Evolutionary conservation across 2,113 vertebrate species (phyloP), one percentile per base, ranked within the genome.

Genomic region (Cyanoliseus patagonus): DNA sequence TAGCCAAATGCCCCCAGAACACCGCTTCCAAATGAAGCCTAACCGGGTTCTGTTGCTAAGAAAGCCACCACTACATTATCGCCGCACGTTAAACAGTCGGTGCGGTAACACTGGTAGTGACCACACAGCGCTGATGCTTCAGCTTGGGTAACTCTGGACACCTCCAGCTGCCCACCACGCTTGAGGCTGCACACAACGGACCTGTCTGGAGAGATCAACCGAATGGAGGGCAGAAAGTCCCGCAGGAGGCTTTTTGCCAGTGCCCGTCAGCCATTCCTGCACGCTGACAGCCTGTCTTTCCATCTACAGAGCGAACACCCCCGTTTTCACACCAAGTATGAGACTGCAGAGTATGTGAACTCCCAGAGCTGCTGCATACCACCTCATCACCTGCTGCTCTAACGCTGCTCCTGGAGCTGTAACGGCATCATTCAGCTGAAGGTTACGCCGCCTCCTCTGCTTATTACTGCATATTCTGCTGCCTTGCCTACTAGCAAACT

Each of bases 1-100:
- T 1, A 14, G 47, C 42, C 30, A 30, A 35, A 57, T 3, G 18
- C 19, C 17, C 37, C 42, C 0, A 0, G 41, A 51, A 51, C 5
- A 9, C 30, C 2, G 25, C 46, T 30, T 42, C 52, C 67, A 30
- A 51, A 30, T 1, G 3, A 55, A 55, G n/a, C 53, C 61, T 7
- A 6, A 4, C 10, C 3, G 42, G 23, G 52, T 9, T 49, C 57
- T 22, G 52, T 3, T 53, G 33, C 31, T 30, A 10, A 31, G 12
- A 28, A 23, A 52, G 2, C 31, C 47, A 28, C 28, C 35, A 3
- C 2, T 8, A n/a, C 39, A 1, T 8, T n/a, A n/a, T 14, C 15
- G 33, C 57, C 24, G n/a, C 57, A 24, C 13, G 33, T 35, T 24
- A 24, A 23, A 35, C 57, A 59, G 33, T 24, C 33, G 10, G 57